Evolutionary conservation across 2,888 invertebrate species (phyloP).

Genomic region (Drosophila hawaiiensis): DNA sequence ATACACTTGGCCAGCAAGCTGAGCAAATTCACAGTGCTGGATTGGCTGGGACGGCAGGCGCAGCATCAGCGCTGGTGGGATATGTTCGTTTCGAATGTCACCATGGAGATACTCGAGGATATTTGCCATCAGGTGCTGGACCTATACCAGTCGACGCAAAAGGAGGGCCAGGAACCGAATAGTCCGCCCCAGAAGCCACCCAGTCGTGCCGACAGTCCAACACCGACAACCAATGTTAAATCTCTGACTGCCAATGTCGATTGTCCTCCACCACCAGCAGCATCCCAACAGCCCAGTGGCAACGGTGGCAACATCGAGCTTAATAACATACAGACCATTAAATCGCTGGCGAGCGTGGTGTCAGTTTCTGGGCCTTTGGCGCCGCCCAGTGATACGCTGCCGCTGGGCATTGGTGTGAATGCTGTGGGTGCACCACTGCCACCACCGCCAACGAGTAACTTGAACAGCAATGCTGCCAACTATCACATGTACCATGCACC

Average conservation of each 20-base stretch:
- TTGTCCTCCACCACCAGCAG: conserved; percentile 17
- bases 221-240: conserved; percentile 53
- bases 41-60: conserved; percentile 93
- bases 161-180: conserved; percentile 86
- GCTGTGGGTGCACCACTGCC: conserved; percentile 33
- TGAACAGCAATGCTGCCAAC: conserved; percentile 50
- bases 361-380: conserved; percentile 44
- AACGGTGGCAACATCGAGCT: conserved; percentile 60
- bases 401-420: conserved; percentile 42
- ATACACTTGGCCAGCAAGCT: conserved; percentile 98
- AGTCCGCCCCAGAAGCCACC: conserved; percentile 88
- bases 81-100: conserved; percentile 97
- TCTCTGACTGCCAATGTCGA: conserved; percentile 23
- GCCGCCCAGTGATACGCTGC: conserved; percentile 43
- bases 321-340: conserved; percentile 81
- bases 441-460: conserved; percentile 43
- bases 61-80: conserved; percentile 98
- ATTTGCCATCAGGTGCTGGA: conserved; percentile 98
- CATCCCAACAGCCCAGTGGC: conserved; percentile 34
- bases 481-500: conserved; percentile 75
- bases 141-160: conserved; percentile 91
- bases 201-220: conserved; percentile 88
- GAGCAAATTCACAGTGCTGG: conserved; percentile 96
- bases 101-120: conserved; percentile 97
- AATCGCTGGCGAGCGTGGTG: conserved; percentile 76